phyloP scores from a whole-genome alignment of 2,113 vertebrate species.

The Mus musculus region GRCm39 chr3:108050501-108051000 shows the following conservation, averaged over 20 bases:
- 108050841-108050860: background rate
- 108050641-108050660: background rate
- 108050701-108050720: background rate
- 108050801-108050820: background rate
- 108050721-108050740: background rate
- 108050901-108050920: slow-evolving; percentile 5
- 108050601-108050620: background rate
- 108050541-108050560: background rate
- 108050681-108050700: background rate
- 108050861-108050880: slow-evolving; percentile 15
- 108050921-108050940: slow-evolving; percentile 35
- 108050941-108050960: slow-evolving; percentile 56
- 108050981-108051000: background rate
- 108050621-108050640: background rate
- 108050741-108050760: background rate
- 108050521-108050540: background rate
- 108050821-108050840: background rate
- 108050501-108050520: background rate
- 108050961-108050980: background rate
- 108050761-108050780: background rate
- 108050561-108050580: slow-evolving; percentile 27
- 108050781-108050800: background rate
- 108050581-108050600: background rate
- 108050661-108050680: background rate
- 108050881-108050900: background rate